Percentiles rank a stretch among this genome's conserved stretches.
These are phyloP conservation scores for Bombus ignitus DNA, from an alignment of 1,140 invertebrate genomes.

Conservation along the genomic window DNA sequence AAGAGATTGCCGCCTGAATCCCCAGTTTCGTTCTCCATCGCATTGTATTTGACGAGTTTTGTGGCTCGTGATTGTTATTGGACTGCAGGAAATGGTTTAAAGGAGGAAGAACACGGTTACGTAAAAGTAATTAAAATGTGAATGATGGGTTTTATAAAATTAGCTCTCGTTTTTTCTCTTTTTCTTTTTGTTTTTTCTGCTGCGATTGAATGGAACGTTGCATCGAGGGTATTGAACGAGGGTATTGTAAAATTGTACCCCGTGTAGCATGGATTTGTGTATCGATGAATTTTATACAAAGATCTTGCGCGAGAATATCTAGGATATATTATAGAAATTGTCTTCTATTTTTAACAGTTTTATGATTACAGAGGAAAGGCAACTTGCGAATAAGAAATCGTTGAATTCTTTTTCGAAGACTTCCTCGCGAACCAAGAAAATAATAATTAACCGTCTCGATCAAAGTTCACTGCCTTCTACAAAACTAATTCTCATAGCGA, in stretches of 20 bases:
- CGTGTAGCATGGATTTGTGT: accelerated
- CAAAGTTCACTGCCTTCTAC: background rate
- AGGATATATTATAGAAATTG: no score
- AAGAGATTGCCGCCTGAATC: background rate
- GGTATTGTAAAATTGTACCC: no score
- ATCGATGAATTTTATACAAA: no score
- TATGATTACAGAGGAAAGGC: no score
- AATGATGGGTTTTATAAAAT: background rate
- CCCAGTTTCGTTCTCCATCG: background rate
- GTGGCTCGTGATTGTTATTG: background rate
- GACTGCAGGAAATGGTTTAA: background rate
- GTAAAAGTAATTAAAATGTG: background rate
- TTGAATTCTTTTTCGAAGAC: background rate
- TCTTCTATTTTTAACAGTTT: no score
- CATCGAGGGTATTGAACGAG: no score
- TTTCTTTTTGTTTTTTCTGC: background rate
- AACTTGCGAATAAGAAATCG: background rate
- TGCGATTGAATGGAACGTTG: background rate
- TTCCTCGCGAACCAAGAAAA: background rate
- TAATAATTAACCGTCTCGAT: background rate
- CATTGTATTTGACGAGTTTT: background rate
- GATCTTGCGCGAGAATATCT: no score
- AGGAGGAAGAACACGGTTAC: background rate
- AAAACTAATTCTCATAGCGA: background rate
- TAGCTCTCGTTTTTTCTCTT: background rate